phyloP scores from a whole-genome alignment of 2,797 vertebrate genomes.

The Peromyscus nudipes region DNA sequence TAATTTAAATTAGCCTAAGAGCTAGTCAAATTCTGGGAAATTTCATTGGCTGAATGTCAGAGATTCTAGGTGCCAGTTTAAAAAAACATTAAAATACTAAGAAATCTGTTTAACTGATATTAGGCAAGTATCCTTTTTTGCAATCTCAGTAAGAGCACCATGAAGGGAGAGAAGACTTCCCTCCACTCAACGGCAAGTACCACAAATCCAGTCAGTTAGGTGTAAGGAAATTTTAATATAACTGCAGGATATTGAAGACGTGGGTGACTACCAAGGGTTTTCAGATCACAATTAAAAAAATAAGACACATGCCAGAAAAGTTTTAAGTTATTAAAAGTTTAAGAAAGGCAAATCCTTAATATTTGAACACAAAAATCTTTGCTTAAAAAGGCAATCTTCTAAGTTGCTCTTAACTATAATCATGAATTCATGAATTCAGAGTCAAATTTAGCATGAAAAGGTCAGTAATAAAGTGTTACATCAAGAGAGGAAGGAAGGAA shows the following conservation, averaged over 20 bases:
- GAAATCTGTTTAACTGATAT: slow-evolving; percentile 90
- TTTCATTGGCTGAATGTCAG: slow-evolving; percentile 80
- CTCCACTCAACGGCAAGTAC: slow-evolving; percentile 76
- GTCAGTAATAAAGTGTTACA: slow-evolving; percentile 64
- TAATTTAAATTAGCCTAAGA: slow-evolving; percentile 37
- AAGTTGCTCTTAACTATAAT: slow-evolving; percentile 58
- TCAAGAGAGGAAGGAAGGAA: slow-evolving; percentile 80
- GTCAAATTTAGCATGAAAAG: slow-evolving; percentile 62
- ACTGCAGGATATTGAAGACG: slow-evolving; percentile 60
- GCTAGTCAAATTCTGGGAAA: slow-evolving; percentile 73
- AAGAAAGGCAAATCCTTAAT: slow-evolving; percentile 27
- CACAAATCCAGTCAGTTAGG: slow-evolving; percentile 72
- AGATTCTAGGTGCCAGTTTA: slow-evolving; percentile 85
- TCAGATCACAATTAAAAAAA: slow-evolving; percentile 35
- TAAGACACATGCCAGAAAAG: slow-evolving; percentile 28
- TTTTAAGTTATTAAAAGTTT: slow-evolving; percentile 1
- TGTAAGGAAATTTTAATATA: slow-evolving; percentile 71
- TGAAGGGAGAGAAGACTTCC: slow-evolving; percentile 71
- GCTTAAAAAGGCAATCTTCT: slow-evolving; percentile 36
- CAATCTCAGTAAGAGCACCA: slow-evolving; percentile 87
- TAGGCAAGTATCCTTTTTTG: slow-evolving; percentile 90
- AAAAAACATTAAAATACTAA: slow-evolving; percentile 82
- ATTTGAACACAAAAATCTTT: slow-evolving; percentile 45
- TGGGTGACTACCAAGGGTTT: slow-evolving; percentile 62
- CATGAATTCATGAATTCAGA: slow-evolving; percentile 49